Percentiles rank a stretch among this genome's conserved stretches.
Conservation (phyloP, 2,797 vertebrate species). For the Pteropus rufus region DNA sequence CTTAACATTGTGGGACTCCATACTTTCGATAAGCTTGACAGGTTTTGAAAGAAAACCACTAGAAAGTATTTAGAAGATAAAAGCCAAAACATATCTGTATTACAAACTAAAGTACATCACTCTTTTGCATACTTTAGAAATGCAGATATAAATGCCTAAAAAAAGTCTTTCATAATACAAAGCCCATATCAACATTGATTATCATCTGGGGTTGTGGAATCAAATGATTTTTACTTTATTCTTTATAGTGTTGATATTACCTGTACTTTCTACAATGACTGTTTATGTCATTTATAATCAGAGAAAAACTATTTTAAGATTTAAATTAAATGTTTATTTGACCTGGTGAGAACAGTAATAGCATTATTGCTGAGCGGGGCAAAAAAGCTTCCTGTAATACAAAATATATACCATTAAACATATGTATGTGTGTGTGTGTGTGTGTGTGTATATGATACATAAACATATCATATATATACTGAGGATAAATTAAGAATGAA, state of each 20-base stretch:
- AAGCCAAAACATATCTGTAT: background rate
- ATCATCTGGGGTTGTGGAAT: background rate
- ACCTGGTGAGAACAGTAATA: background rate
- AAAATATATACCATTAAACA: background rate
- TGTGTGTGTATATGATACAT: background rate
- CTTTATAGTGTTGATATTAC: background rate
- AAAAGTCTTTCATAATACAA: background rate
- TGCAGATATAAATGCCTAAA: background rate
- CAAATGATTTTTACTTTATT: background rate
- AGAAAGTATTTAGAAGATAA: conserved; percentile 42
- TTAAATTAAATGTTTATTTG: background rate
- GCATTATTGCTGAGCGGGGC: background rate
- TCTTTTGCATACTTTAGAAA: conserved; percentile 26
- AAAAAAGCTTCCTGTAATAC: background rate
- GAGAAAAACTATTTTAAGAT: background rate
- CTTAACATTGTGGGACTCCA: background rate
- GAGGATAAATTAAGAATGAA: background rate
- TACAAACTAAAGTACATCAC: background rate
- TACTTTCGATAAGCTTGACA: background rate
- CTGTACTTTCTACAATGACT: background rate
- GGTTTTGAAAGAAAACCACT: conserved; percentile 34
- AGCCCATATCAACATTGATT: background rate
- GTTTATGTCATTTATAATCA: background rate
- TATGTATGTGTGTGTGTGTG: too few relatives aligned
- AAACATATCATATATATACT: background rate